These are phyloP conservation scores for Centropristis striata DNA, from an alignment of 2,113 vertebrate genomes.

Conservation along the genomic window DNA sequence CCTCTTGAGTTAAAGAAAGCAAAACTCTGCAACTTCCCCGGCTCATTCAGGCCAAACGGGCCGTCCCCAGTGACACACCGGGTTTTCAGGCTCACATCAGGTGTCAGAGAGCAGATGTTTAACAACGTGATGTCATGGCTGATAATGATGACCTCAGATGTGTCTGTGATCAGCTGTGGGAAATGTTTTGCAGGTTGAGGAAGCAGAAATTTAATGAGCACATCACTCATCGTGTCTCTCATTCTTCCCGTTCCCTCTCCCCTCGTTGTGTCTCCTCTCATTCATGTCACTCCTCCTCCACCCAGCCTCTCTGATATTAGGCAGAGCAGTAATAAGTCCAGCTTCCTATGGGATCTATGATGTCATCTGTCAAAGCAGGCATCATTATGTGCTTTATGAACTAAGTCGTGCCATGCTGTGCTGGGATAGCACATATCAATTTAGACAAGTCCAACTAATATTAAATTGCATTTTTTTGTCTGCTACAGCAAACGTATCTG, in stretches of 20 bases:
- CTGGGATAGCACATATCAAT: constrained; percentile 26
- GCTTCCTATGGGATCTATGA: constrained; percentile 57
- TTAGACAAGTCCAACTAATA: constrained; percentile 14
- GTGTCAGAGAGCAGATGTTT: constrained; percentile 31
- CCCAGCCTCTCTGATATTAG: constrained; percentile 38
- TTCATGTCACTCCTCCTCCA: constrained; percentile 35
- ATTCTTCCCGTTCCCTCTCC: constrained; percentile 18
- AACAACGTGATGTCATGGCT: constrained; percentile 42
- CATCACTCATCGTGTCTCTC: constrained; percentile 33
- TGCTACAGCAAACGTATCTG: background rate
- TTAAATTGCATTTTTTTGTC: background rate
- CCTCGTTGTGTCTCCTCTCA: constrained; percentile 49
- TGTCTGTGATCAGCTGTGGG: constrained; percentile 42
- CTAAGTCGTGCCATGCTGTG: constrained; percentile 43
- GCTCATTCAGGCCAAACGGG: background rate
- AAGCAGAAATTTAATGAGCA: constrained; percentile 55
- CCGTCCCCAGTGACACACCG: constrained; percentile 1
- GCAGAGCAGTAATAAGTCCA: constrained; percentile 51
- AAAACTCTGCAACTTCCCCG: constrained; percentile 1
- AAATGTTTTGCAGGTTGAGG: constrained; percentile 53
- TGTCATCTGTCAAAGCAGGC: constrained; percentile 60
- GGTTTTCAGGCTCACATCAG: background rate
- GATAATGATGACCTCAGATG: constrained; percentile 33
- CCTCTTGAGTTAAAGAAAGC: background rate
- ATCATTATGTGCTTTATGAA: constrained; percentile 62